These are phyloP conservation scores for Phyllostomus discolor DNA, from an alignment of 2,113 vertebrate species.

Conservation along the genomic window DNA sequence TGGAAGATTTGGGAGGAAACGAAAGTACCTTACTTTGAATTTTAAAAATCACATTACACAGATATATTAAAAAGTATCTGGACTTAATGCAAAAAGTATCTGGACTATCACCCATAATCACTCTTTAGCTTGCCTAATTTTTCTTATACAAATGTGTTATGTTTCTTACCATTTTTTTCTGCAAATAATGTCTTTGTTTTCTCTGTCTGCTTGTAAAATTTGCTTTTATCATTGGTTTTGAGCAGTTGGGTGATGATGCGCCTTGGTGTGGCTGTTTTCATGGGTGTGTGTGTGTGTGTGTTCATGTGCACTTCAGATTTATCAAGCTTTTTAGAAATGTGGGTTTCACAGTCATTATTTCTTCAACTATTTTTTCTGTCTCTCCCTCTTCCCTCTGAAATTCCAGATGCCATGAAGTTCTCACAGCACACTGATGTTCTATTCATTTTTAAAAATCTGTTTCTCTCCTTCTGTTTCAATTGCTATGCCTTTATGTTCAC, in stretches of 20 bases:
- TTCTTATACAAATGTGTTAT: not conserved
- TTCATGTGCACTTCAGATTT: not conserved
- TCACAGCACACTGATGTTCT: not conserved
- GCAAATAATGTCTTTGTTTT: not conserved
- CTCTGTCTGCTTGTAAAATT: not conserved
- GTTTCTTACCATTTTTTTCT: not conserved
- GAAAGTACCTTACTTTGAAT: not conserved
- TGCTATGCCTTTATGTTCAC: not conserved
- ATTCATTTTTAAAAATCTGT: not conserved
- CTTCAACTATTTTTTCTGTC: not conserved
- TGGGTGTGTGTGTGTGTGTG: not conserved
- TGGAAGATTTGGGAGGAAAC: not conserved
- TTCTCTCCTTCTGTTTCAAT: not conserved
- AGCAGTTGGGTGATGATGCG: not conserved
- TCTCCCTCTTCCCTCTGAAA: not conserved
- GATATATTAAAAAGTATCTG: not conserved
- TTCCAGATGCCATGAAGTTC: not conserved
- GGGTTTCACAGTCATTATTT: not conserved
- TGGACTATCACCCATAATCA: not conserved
- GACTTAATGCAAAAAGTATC: not conserved
- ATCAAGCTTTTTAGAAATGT: not conserved
- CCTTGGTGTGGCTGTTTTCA: not conserved
- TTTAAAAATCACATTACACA: conserved; percentile 11
- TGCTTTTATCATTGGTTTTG: not conserved
- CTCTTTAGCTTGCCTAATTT: not conserved